Evolutionary conservation across 2,113 vertebrate genomes (phyloP), one percentile per base, ranked within the genome.

Genomic region (Otocyon megalotis): DNA sequence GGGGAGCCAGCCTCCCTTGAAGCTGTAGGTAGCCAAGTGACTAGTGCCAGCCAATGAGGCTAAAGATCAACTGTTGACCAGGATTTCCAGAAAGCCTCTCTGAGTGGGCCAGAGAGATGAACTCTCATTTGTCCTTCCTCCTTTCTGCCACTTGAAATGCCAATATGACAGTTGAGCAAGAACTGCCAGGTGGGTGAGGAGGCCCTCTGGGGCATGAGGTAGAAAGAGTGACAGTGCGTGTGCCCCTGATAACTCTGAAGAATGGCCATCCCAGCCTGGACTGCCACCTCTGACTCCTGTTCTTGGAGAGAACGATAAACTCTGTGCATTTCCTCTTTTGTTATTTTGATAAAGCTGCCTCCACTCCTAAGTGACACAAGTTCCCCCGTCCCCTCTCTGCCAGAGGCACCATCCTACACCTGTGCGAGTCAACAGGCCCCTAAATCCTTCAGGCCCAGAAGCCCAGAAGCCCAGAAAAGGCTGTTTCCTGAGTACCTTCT

Each of bases 161-260:
- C 5, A 24, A 32, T 5, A 5, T 1, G 17, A 20, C 1, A 4
- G n/a, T 1, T 5, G 74, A 50, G 2, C 37, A 2, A 30, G 28
- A 63, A 53, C 32, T 28, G 15, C 37, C 22, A 71, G 32, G 60
- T 81, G 69, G 19, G 28, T 20, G 30, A 56, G 10, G 24, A 58
- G 56, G 43, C 37, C 13, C 2, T 24, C 3, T 11, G 22, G 12
- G 26, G 28, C 56, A 8, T 13, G 6, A 77, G 14, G 19, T 20
- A 58, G 58, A 72, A 26, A 50, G 48, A 67, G 81, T 13, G 71
- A 26, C 30, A 19, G 28, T 20, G 8, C 43, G 6, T 50, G 32
- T 20, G 43, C 58, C 54, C 35, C 85, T 81, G 35, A 5, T 35
- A 76, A 67, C 30, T 50, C 5, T 30, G 32, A 71, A 43, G 50